Evolutionary conservation across 2,888 invertebrate genomes (phyloP).

Genomic region (Amphimallon solstitiale): DNA sequence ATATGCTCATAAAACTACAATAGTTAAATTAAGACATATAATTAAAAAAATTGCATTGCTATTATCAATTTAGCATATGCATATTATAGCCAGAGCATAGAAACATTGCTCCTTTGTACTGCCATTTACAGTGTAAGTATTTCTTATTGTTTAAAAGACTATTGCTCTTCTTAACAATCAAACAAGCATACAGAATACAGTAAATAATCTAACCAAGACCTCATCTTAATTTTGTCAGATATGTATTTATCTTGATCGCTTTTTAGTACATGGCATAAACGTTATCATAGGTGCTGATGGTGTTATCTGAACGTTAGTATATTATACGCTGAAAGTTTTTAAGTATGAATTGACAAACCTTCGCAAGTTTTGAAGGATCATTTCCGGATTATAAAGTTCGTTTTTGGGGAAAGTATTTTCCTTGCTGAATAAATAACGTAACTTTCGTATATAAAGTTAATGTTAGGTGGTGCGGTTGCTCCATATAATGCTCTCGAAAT

Average conservation of each 20-base stretch:
- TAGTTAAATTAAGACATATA: too few relatives aligned
- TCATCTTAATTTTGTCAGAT: too few relatives aligned
- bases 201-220: too few relatives aligned
- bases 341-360: slow-evolving; percentile 17
- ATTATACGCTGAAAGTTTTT: not conserved
- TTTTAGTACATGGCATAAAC: not conserved
- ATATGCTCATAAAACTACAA: too few relatives aligned
- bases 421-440: slow-evolving; percentile 23
- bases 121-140: too few relatives aligned
- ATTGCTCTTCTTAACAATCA: too few relatives aligned
- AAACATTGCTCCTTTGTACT: too few relatives aligned
- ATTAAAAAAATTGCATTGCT: too few relatives aligned
- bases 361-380: slow-evolving; percentile 21
- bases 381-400: not conserved
- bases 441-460: slow-evolving; percentile 31
- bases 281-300: not conserved
- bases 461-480: slow-evolving; percentile 6
- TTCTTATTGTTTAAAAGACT: too few relatives aligned
- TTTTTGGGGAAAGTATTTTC: slow-evolving; percentile 16
- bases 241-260: not conserved
- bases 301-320: not conserved
- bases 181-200: too few relatives aligned
- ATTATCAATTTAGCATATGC: too few relatives aligned
- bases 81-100: too few relatives aligned
- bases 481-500: slow-evolving; percentile 5